Conservation (phyloP, 1,140 invertebrate genomes). For the Zelostemma sp. region DNA sequence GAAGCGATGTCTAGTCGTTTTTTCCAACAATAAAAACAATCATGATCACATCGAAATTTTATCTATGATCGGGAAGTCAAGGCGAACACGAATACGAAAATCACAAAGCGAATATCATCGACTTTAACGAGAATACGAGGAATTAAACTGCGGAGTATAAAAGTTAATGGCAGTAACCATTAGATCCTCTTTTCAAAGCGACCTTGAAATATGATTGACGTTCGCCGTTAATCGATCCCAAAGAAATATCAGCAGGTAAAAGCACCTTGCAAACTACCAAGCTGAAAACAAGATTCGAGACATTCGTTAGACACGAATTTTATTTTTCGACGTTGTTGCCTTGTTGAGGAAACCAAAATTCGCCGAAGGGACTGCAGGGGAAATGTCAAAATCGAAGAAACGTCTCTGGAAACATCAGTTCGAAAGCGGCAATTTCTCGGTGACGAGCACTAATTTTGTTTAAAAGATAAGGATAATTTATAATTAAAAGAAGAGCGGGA, state of each 20-base stretch:
- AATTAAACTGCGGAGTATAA: slow-evolving; percentile 1
- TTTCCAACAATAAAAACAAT: neutral
- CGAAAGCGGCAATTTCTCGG: too few relatives aligned
- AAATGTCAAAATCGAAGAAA: too few relatives aligned
- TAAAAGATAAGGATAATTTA: too few relatives aligned
- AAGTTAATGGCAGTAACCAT: slow-evolving; percentile 22
- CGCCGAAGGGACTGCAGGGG: too few relatives aligned
- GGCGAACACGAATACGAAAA: neutral
- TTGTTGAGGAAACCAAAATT: too few relatives aligned
- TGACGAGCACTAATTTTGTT: too few relatives aligned
- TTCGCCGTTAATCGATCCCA: slow-evolving; percentile 34
- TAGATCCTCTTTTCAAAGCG: slow-evolving; percentile 23
- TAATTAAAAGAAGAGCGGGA: slow-evolving; percentile 19
- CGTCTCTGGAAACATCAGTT: too few relatives aligned
- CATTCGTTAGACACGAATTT: too few relatives aligned
- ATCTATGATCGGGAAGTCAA: neutral
- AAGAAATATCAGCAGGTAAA: slow-evolving; percentile 31
- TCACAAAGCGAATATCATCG: neutral
- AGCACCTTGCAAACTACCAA: slow-evolving; percentile 12
- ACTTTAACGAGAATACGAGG: slow-evolving; percentile 10
- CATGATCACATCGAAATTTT: too few relatives aligned
- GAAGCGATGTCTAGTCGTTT: neutral
- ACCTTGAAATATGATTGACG: slow-evolving; percentile 40
- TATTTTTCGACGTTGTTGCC: too few relatives aligned
- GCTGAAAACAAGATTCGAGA: slow-evolving; percentile 6